Evolutionary conservation across 2,797 vertebrate species (phyloP).

Genomic region (Danionella dracula): DNA sequence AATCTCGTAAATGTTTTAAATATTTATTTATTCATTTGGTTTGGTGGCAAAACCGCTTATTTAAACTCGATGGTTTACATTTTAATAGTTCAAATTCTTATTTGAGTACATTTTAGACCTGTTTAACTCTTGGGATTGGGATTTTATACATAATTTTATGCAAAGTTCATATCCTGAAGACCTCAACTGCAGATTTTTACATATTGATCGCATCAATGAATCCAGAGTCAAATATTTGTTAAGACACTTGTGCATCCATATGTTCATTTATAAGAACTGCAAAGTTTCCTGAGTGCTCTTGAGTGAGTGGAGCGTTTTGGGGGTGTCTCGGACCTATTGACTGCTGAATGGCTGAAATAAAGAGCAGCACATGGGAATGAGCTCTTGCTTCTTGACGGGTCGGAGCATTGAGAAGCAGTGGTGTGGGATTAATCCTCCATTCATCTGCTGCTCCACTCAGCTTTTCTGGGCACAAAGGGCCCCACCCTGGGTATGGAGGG

Average conservation of each 20-base stretch:
- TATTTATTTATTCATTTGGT: no score
- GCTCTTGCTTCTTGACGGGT: constrained; percentile 40
- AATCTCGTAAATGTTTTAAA: no score
- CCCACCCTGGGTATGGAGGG: constrained; percentile 51
- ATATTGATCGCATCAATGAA: no score
- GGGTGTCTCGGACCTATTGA: constrained; percentile 32
- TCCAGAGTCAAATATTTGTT: neutral
- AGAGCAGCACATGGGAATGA: constrained; percentile 59
- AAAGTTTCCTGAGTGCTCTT: neutral
- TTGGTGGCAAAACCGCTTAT: no score
- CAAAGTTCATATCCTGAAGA: no score
- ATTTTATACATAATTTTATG: no score
- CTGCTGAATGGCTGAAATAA: constrained; percentile 46
- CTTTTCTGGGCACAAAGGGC: constrained; percentile 58
- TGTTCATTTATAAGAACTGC: neutral
- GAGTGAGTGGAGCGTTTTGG: constrained; percentile 14
- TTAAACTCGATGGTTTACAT: no score
- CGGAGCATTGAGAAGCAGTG: constrained; percentile 66
- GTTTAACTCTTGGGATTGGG: no score
- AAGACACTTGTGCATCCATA: constrained; percentile 22
- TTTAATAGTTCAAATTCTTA: no score
- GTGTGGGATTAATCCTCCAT: constrained; percentile 72
- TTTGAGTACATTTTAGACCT: no score
- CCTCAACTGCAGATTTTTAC: no score
- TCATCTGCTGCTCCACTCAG: constrained; percentile 65